phyloP scores from a whole-genome alignment of 2,888 invertebrate species.

The Ecliptopera silaceata region DNA sequence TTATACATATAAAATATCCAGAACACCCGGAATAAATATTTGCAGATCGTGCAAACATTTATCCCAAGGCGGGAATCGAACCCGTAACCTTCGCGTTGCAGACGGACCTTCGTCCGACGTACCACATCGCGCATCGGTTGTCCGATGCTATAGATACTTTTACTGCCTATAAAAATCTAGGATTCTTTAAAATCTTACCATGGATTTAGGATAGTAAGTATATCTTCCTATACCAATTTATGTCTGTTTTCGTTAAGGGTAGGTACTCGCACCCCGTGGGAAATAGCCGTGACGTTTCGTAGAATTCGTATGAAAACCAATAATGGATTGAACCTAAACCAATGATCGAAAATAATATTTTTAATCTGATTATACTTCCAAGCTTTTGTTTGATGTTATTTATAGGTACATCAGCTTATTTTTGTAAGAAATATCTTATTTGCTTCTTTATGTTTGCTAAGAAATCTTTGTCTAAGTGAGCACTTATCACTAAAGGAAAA shows the following conservation, averaged over 20 bases:
- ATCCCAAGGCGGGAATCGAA: too few relatives aligned
- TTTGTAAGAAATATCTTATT: not conserved
- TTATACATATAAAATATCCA: too few relatives aligned
- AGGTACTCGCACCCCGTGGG: not conserved
- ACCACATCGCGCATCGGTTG: too few relatives aligned
- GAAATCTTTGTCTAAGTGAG: not conserved
- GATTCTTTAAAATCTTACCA: not conserved
- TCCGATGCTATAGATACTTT: too few relatives aligned
- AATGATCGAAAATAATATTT: constrained; percentile 3
- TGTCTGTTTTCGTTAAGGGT: not conserved
- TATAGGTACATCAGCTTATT: too few relatives aligned
- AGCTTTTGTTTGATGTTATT: too few relatives aligned
- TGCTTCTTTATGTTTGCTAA: not conserved
- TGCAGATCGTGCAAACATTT: too few relatives aligned
- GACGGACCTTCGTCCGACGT: too few relatives aligned
- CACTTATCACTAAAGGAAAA: constrained; percentile 27
- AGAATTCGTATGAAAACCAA: constrained; percentile 6
- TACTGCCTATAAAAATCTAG: not conserved
- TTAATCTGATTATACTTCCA: not conserved
- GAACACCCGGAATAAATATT: too few relatives aligned
- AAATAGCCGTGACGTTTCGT: constrained; percentile 1
- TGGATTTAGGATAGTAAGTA: too few relatives aligned
- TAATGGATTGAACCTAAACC: constrained; percentile 4
- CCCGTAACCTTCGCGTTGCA: too few relatives aligned
- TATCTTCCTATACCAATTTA: not conserved